A percentile compares a stretch with the other conserved stretches of the same genome.
phyloP scores from a whole-genome alignment of 2,113 vertebrate species.

The Suncus etruscus region DNA sequence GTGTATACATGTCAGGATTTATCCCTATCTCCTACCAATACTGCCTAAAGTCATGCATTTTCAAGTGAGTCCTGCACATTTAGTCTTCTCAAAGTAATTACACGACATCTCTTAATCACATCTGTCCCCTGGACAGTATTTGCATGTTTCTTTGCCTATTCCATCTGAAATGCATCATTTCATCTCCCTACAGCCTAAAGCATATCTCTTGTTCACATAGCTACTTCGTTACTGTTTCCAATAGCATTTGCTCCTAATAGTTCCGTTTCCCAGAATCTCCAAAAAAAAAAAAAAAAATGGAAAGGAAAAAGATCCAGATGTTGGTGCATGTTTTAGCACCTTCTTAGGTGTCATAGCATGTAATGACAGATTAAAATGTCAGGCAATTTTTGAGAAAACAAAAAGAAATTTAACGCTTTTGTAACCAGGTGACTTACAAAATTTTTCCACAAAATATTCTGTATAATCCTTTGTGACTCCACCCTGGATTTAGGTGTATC shows the following conservation, averaged over 20 bases:
- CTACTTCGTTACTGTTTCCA: not conserved
- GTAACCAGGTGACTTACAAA: not conserved
- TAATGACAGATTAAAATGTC: conserved; percentile 5
- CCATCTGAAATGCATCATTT: not conserved
- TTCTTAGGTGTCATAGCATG: not conserved
- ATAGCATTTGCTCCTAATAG: not conserved
- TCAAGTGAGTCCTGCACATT: not conserved
- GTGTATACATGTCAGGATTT: not conserved
- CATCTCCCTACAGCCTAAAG: not conserved
- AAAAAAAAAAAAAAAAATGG: not conserved
- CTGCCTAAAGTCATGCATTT: not conserved
- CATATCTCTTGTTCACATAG: not conserved
- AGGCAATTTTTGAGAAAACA: not conserved
- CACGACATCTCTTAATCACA: not conserved
- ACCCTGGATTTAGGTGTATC: too few species aligned
- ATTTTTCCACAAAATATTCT: not conserved
- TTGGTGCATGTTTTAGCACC: too few species aligned
- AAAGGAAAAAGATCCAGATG: too few species aligned
- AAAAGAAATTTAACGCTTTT: not conserved
- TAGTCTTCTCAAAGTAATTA: not conserved
- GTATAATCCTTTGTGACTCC: too few species aligned
- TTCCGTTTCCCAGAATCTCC: not conserved
- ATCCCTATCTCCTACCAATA: not conserved
- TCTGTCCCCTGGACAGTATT: not conserved
- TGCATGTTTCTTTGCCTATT: conserved; percentile 18